Conservation (phyloP, 2,113 vertebrate genomes). For the Hucho hucho region DNA sequence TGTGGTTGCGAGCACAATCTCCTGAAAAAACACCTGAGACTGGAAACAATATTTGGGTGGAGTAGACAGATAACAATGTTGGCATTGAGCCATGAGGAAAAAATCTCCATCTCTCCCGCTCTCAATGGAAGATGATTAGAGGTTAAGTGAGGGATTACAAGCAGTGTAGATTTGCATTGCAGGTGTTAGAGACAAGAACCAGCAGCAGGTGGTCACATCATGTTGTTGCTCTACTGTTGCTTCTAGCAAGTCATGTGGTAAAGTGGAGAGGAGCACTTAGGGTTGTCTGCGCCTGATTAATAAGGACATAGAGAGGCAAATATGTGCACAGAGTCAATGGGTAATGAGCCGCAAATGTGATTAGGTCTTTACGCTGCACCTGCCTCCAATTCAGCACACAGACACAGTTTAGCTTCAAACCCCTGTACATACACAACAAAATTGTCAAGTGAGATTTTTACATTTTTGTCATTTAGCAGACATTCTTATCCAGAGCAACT, state of each 20-base stretch:
- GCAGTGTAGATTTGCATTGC: constrained; percentile 62
- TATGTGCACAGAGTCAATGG: constrained; percentile 72
- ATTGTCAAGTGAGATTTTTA: not conserved
- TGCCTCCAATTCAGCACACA: constrained; percentile 71
- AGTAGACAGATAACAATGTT: not conserved
- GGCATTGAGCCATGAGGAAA: not conserved
- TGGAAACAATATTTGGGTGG: not conserved
- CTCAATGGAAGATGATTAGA: constrained; percentile 49
- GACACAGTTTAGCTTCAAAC: constrained; percentile 51
- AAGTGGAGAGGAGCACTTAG: constrained; percentile 74
- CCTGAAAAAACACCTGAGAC: not conserved
- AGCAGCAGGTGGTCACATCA: constrained; percentile 72
- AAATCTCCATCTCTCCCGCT: constrained; percentile 3
- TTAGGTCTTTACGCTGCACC: constrained; percentile 73
- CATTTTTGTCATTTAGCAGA: too few species aligned
- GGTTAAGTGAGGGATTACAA: constrained; percentile 67
- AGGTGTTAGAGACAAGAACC: constrained; percentile 48
- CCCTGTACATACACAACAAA: not conserved
- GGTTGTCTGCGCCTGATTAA: constrained; percentile 74
- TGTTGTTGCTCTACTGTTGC: constrained; percentile 67
- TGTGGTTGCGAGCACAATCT: not conserved
- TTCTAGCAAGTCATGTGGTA: constrained; percentile 73
- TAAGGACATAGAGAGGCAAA: constrained; percentile 74
- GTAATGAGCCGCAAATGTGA: constrained; percentile 75
- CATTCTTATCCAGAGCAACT: too few species aligned